These are phyloP conservation scores for Epinephelus cyanopodus DNA, from an alignment of 2,113 vertebrate genomes.

Conservation along the genomic window DNA sequence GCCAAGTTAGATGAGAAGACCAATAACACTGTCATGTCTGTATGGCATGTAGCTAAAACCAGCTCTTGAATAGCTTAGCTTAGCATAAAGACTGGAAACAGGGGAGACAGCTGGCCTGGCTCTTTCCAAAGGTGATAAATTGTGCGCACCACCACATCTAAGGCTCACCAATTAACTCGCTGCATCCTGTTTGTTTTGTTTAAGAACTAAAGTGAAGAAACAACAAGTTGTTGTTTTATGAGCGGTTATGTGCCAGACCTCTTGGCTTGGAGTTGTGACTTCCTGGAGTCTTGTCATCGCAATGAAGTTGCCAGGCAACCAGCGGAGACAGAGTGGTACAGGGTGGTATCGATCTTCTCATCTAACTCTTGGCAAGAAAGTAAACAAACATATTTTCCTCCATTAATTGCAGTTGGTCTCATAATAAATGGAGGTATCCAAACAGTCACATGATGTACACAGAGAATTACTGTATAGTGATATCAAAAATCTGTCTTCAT, in stretches of 20 bases:
- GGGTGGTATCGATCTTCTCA: not conserved
- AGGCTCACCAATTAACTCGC: not conserved
- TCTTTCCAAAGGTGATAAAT: not conserved
- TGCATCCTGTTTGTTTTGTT: not conserved
- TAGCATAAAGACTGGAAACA: not conserved
- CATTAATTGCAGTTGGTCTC: not conserved
- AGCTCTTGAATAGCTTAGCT: not conserved
- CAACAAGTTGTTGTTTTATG: too few species aligned
- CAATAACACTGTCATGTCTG: too few species aligned
- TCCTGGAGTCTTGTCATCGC: slow-evolving; percentile 12
- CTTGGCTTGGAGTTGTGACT: not conserved
- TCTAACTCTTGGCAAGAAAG: not conserved
- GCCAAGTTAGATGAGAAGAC: not conserved
- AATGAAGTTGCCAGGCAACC: slow-evolving; percentile 10
- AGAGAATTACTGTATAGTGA: not conserved
- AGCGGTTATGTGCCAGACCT: not conserved
- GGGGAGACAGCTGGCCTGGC: not conserved
- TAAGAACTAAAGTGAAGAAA: too few species aligned
- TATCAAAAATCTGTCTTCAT: too few species aligned
- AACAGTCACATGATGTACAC: too few species aligned
- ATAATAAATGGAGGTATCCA: not conserved
- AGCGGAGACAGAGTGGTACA: not conserved
- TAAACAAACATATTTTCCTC: accelerated
- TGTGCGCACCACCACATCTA: not conserved
- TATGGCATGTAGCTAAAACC: not conserved